Base-by-base conservation (phyloP, 2,888 invertebrate species). In the Sceliomorpha sp. region DNA sequence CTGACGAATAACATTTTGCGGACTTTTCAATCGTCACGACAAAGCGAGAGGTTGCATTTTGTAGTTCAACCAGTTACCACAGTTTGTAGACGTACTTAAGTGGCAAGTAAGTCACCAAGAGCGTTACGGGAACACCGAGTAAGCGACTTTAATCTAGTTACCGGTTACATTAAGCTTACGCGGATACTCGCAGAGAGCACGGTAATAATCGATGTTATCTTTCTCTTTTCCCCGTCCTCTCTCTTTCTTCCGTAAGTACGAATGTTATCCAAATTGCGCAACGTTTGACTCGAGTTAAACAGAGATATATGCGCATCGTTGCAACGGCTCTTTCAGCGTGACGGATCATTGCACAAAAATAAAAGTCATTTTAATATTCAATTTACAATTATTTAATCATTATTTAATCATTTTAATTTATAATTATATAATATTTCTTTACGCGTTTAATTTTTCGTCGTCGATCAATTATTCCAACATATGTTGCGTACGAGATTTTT, bases 31-130 rank as follows among this genome's bases (percentile, higher is more conserved):
- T 26, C 26, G 26, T 42, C 40, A 26, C 13, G 40, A 26, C 10
- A 6, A 10, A 12, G 15, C 4, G 40, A 26, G n/a, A 42, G 6
- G 10, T 20, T 12, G 5, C 26, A 42, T 26, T 42, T 42, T 13
- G 24, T n/a, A 26, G 20, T 42, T 42, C 40, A 42, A 5, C n/a
- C 40, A 10, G 40, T 12, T 42, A 12, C 6, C 40, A 24, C 26
- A 42, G 40, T 42, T 42, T 42, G 24, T 42, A 42, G 40, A n/a
- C 40, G 26, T 14, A 36, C 14, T 36, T 44, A 29, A 27, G 27
- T 44, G 44, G 29, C 27, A 44, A 44, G 44, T 44, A 44, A 44
- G 44, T 44, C 39, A 39, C 44, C 44, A 44, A 44, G 15, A 44
- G 29, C 44, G 44, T 44, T 44, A 29, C 44, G 44, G 29, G 14